Evolutionary conservation across 2,113 vertebrate genomes (phyloP).

Genomic region (Aptenodytes patagonicus): DNA sequence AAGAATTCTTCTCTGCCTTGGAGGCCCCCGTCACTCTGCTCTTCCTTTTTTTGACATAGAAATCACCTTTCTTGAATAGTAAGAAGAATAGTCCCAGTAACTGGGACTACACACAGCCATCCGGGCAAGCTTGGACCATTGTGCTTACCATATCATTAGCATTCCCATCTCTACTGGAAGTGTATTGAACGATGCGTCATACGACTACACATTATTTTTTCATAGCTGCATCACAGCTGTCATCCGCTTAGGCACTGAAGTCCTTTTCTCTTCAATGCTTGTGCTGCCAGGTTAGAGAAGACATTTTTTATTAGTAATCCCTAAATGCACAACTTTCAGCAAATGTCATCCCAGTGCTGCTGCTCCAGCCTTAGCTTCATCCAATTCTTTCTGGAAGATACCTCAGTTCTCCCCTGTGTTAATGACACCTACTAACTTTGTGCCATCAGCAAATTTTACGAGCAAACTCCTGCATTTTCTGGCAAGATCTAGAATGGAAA

Average conservation of each 20-base stretch:
- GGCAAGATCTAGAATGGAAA: neutral
- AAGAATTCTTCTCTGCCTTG: neutral
- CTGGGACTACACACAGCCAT: neutral
- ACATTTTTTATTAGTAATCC: neutral
- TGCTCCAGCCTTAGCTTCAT: neutral
- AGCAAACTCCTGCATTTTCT: neutral
- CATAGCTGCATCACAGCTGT: neutral
- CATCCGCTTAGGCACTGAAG: neutral
- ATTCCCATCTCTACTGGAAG: neutral
- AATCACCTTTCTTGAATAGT: neutral
- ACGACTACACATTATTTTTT: neutral
- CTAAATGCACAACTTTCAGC: neutral
- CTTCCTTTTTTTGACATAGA: neutral
- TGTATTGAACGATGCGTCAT: neutral
- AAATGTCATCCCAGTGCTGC: neutral
- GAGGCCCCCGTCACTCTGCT: neutral
- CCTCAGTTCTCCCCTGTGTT: neutral
- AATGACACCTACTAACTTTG: neutral
- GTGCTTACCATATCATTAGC: neutral
- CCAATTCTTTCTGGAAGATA: neutral
- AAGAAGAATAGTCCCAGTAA: no score
- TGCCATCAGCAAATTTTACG: neutral
- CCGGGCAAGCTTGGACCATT: neutral
- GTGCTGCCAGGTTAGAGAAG: neutral
- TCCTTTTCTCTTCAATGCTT: neutral